A percentile compares a stretch with the other conserved stretches of the same genome.
Conservation (phyloP, 1,140 invertebrate species). For the Ganaspis sp. region DNA sequence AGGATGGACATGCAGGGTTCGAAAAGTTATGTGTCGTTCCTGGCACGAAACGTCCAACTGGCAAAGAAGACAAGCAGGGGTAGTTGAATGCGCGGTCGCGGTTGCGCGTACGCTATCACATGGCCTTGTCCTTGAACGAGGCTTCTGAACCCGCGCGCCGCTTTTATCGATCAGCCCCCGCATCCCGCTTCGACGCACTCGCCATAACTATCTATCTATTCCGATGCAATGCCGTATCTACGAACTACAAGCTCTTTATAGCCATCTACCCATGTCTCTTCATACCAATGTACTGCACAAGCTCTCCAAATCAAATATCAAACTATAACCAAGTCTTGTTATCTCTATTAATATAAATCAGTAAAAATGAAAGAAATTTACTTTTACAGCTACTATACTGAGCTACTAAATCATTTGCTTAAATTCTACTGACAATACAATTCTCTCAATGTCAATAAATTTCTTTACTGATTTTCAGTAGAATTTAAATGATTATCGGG, state of each 20-base stretch:
- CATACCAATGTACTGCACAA: no score
- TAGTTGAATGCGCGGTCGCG: conserved; percentile 68
- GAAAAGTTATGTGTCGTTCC: conserved; percentile 43
- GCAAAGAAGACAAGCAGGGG: conserved; percentile 58
- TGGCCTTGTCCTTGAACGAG: conserved; percentile 78
- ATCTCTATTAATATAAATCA: no score
- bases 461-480: no score
- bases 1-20: conserved; percentile 11
- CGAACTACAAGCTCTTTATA: conserved; percentile 45
- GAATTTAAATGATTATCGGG: no score
- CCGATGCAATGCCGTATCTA: conserved; percentile 70
- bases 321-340: no score
- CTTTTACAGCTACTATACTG: no score
- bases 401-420: no score
- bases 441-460: no score
- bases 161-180: conserved; percentile 77
- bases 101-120: conserved; percentile 75
- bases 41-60: conserved; percentile 59
- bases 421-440: no score
- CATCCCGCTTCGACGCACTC: conserved; percentile 73
- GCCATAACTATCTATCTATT: conserved; percentile 70
- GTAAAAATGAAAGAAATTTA: no score
- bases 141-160: conserved; percentile 75
- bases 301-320: no score
- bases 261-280: no score